Evolutionary conservation across 2,113 vertebrate genomes (phyloP).

Genomic region (Ciconia stormi): DNA sequence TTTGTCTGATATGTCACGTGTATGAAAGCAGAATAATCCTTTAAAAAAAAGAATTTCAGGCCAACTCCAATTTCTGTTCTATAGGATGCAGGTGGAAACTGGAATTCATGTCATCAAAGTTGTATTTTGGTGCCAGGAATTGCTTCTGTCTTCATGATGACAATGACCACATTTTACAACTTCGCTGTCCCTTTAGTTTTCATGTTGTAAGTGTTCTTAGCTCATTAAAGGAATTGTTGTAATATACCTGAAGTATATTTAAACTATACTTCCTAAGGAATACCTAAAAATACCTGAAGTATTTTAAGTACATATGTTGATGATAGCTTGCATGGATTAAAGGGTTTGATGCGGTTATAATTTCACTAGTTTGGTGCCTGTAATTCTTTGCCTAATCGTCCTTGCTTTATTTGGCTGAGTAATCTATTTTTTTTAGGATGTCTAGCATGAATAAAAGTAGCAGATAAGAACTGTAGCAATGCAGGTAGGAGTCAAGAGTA

Average conservation of each 20-base stretch:
- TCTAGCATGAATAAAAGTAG: background rate
- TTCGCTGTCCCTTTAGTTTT: background rate
- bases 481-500: background rate
- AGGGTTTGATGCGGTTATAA: background rate
- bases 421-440: background rate
- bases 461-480: background rate
- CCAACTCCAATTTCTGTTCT: background rate
- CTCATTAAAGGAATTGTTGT: background rate
- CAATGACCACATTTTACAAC: background rate
- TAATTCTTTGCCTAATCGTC: background rate
- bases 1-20: rapidly evolving
- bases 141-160: background rate
- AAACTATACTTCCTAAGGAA: background rate
- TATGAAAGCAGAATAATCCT: background rate
- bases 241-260: background rate
- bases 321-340: background rate
- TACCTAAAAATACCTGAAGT: background rate
- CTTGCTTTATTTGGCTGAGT: background rate
- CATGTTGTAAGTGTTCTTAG: background rate
- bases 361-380: background rate
- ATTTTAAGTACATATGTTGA: background rate
- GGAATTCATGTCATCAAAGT: background rate
- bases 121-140: background rate
- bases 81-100: background rate
- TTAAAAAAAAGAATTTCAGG: background rate